These are phyloP conservation scores for Microdon myrmicae DNA, from an alignment of 2,888 invertebrate genomes.

Conservation along the genomic window DNA sequence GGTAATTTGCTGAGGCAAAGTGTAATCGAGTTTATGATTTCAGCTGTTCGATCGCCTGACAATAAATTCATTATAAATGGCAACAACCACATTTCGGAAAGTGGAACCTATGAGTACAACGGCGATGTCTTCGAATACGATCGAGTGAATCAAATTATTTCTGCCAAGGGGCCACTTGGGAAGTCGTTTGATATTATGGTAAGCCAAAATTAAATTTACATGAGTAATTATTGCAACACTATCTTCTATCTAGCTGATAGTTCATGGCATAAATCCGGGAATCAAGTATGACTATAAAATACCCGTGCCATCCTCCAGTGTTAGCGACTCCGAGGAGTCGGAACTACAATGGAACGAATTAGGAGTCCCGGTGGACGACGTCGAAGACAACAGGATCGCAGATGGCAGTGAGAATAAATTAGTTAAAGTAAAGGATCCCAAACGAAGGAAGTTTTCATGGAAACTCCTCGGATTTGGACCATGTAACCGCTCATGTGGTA, in stretches of 20 bases:
- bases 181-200: conserved; percentile 59
- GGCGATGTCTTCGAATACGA: conserved; percentile 83
- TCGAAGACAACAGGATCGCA: conserved; percentile 54
- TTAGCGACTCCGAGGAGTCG: conserved; percentile 62
- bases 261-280: conserved; percentile 83
- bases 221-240: background rate
- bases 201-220: conserved; percentile 19
- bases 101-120: conserved; percentile 78
- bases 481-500: conserved; percentile 85
- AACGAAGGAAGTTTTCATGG: conserved; percentile 74
- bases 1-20: no score
- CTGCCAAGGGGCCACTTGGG: conserved; percentile 58
- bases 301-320: conserved; percentile 69
- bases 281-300: conserved; percentile 88
- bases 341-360: conserved; percentile 62
- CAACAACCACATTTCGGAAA: conserved; percentile 78
- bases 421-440: conserved; percentile 63
- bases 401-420: conserved; percentile 44
- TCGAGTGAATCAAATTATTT: conserved; percentile 67
- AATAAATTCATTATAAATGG: conserved; percentile 85
- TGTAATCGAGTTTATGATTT: conserved; percentile 8
- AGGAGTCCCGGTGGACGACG: conserved; percentile 59
- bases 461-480: conserved; percentile 79
- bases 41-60: conserved; percentile 81
- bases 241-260: conserved; percentile 72